Evolutionary conservation across 92 coral and sea anemone genomes (phyloP).

Genomic region (Epizoanthus ramosus): DNA sequence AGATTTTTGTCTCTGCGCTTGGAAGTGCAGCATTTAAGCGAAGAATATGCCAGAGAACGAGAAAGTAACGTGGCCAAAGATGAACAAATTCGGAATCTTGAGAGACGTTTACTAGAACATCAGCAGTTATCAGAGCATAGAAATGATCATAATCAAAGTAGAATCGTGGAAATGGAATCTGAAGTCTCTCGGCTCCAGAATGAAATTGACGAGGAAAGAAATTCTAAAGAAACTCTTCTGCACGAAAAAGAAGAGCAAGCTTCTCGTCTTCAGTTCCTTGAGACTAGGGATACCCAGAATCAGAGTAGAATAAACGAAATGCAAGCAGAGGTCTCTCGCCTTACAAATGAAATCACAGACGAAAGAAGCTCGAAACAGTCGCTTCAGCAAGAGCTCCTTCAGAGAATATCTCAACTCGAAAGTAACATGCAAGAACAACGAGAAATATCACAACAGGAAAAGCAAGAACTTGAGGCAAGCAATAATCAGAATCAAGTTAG

Average conservation of each 20-base stretch:
- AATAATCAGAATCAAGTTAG: neutral
- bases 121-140: no score
- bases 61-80: neutral
- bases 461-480: neutral
- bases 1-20: neutral
- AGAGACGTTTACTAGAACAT: neutral
- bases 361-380: conserved; percentile 14
- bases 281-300: neutral
- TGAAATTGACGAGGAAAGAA: no score
- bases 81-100: neutral
- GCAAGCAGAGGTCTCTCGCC: neutral
- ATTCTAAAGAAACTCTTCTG: no score
- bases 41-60: neutral
- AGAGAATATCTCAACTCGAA: neutral
- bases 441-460: neutral
- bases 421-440: neutral
- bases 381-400: neutral
- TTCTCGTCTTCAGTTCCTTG: neutral
- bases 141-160: no score
- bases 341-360: neutral
- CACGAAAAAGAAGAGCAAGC: no score
- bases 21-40: neutral
- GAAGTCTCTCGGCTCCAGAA: no score
- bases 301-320: conserved; percentile 1
- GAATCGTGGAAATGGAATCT: no score